Percentiles rank a stretch among this genome's conserved stretches.
Evolutionary conservation across 1,140 invertebrate genomes (phyloP).

Genomic region (Procambarus clarkii): DNA sequence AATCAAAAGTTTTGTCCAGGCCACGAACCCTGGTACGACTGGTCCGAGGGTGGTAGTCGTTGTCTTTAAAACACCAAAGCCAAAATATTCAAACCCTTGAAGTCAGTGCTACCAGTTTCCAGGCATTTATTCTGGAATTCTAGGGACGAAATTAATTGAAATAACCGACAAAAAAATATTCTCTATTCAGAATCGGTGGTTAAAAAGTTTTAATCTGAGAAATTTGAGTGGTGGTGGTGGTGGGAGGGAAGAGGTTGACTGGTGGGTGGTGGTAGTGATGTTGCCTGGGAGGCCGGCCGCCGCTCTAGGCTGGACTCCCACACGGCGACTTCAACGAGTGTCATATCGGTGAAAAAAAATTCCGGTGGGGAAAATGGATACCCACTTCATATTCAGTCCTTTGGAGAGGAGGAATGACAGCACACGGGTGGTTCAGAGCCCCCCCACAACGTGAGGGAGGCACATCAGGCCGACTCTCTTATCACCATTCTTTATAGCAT

Average conservation of each 20-base stretch:
- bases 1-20: background rate
- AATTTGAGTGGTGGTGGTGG: background rate
- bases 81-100: too few relatives aligned
- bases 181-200: background rate
- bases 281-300: background rate
- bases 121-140: background rate
- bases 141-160: background rate
- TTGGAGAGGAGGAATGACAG: background rate
- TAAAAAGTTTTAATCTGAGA: background rate
- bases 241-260: too few relatives aligned
- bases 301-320: slow-evolving; percentile 13
- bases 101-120: too few relatives aligned
- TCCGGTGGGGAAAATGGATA: background rate
- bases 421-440: too few relatives aligned
- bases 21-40: too few relatives aligned
- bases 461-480: too few relatives aligned
- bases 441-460: too few relatives aligned
- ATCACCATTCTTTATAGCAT: too few relatives aligned
- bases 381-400: background rate
- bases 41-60: too few relatives aligned
- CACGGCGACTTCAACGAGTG: slow-evolving; percentile 60
- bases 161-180: background rate
- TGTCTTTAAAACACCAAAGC: too few relatives aligned
- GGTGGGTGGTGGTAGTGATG: background rate
- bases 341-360: slow-evolving; percentile 14